Base-by-base conservation (phyloP, 2,888 invertebrate species). In the Chrysodeixis includens region DNA sequence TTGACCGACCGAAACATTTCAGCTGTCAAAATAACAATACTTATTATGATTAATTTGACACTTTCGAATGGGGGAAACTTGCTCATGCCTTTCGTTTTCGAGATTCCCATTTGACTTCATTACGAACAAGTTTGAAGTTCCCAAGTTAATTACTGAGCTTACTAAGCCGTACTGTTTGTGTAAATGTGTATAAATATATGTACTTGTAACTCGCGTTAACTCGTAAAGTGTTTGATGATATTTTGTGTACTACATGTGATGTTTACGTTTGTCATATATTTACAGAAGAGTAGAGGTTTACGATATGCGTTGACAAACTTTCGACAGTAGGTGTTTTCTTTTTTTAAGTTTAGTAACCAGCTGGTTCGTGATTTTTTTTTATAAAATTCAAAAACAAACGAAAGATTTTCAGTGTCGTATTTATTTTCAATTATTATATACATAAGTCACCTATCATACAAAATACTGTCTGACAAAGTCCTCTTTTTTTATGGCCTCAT, bases 101-200 rank as follows among this genome's bases (percentile, higher is more conserved):
- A 66, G 68, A 58, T 61, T 61, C 63, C 55, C 66, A 8, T 32
- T 30, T 51, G 55, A 69, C 66, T 76, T 68, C 66, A 68, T 76
- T 54, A 71, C 56, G 22, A 60, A 56, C 54, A 74, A 76, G 66
- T 77, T 74, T 56, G 30, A 66, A 74, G 62, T 68, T 74, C 20
- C 46, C 20, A 69, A 74, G 68, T 77, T 66, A 71, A 77, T 77
- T 77, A 77, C 20, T 22, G 51, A 22, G 64, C 69, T 68, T 56
- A 68, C 62, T 18, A 56, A 58, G 62, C 56, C 66, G 20, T 56
- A 64, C 68, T 52, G 68, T 64, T 73, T 66, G 53, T 58, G 30
- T 58, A 18, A 51, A 69, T 61, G 57, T 69, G 61, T 61, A 64
- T 55, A 66, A 66, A 60, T 60, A 66, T 49, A 49, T 10, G 10